These are phyloP conservation scores for Yponomeuta evonymella DNA, from an alignment of 2,888 invertebrate genomes.

Conservation along the genomic window DNA sequence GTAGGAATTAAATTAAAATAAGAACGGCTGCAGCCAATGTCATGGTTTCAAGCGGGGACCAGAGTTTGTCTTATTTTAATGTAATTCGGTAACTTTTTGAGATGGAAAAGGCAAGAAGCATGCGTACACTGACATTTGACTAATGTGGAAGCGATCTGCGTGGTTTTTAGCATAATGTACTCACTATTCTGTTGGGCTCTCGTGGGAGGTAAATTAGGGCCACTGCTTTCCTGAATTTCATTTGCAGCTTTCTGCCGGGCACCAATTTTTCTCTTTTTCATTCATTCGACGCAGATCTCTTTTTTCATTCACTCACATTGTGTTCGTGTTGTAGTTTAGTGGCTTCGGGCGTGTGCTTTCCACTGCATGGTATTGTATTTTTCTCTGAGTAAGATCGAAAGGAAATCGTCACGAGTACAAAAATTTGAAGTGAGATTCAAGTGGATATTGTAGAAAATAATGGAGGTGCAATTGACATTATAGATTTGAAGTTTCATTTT, in stretches of 20 bases:
- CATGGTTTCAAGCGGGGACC: neutral
- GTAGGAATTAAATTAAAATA: constrained; percentile 72
- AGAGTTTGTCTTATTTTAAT: constrained; percentile 62
- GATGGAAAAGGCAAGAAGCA: constrained; percentile 80
- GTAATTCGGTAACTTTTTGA: constrained; percentile 50
- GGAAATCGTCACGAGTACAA: neutral
- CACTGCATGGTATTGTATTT: neutral
- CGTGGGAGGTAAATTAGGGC: neutral
- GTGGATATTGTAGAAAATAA: too few species aligned
- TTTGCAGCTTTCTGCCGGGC: neutral
- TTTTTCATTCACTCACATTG: constrained; percentile 47
- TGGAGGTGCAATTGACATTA: too few species aligned
- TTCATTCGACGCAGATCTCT: constrained; percentile 62
- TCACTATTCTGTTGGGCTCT: neutral
- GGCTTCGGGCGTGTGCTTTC: constrained; percentile 24
- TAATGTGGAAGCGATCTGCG: constrained; percentile 55
- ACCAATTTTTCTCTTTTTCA: constrained; percentile 22
- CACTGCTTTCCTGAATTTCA: neutral
- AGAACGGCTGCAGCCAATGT: constrained; percentile 33
- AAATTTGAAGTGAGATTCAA: neutral
- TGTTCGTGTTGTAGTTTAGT: constrained; percentile 36
- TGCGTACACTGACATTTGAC: constrained; percentile 64
- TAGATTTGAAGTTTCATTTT: too few species aligned
- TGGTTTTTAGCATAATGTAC: constrained; percentile 22
- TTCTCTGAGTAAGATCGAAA: neutral